Conservation (phyloP, 2,888 invertebrate genomes). For the Parnassius glacialis region DNA sequence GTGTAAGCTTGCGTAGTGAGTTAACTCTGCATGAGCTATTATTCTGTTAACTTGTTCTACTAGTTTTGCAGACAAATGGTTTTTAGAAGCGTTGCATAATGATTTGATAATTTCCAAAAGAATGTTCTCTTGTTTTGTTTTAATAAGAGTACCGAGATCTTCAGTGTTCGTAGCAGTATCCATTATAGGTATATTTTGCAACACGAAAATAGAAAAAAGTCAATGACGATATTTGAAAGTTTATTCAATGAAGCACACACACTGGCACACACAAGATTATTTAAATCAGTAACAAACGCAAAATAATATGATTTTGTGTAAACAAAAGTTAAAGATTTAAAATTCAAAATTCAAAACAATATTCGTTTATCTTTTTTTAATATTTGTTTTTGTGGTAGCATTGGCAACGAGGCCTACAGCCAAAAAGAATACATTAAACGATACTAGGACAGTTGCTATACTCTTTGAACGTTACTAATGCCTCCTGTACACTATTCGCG, state of each 20-base stretch:
- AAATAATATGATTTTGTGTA: too few relatives aligned
- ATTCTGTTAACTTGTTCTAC: slow-evolving; percentile 64
- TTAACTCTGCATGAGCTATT: slow-evolving; percentile 65
- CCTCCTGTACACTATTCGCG: too few relatives aligned
- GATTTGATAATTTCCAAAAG: slow-evolving; percentile 65
- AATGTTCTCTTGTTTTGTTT: slow-evolving; percentile 56
- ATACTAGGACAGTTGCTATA: too few relatives aligned
- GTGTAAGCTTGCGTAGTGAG: slow-evolving; percentile 65
- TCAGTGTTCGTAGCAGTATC: slow-evolving; percentile 57
- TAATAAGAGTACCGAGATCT: slow-evolving; percentile 42
- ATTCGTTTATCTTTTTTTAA: too few relatives aligned
- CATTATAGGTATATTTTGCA: slow-evolving; percentile 44
- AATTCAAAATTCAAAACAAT: slow-evolving; percentile 15
- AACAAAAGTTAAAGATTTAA: neutral
- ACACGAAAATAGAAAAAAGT: neutral
- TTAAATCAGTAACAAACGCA: too few relatives aligned
- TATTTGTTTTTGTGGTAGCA: too few relatives aligned
- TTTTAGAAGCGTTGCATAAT: slow-evolving; percentile 48
- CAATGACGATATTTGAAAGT: too few relatives aligned
- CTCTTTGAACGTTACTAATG: too few relatives aligned
- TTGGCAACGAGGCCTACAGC: too few relatives aligned
- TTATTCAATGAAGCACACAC: too few relatives aligned
- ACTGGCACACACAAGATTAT: too few relatives aligned
- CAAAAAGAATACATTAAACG: too few relatives aligned
- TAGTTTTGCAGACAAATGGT: slow-evolving; percentile 51